Percentiles rank a stretch among this genome's conserved stretches.
These are phyloP conservation scores for Gallinago undulata DNA, from an alignment of 2,113 vertebrate genomes.

Conservation along the genomic window DNA sequence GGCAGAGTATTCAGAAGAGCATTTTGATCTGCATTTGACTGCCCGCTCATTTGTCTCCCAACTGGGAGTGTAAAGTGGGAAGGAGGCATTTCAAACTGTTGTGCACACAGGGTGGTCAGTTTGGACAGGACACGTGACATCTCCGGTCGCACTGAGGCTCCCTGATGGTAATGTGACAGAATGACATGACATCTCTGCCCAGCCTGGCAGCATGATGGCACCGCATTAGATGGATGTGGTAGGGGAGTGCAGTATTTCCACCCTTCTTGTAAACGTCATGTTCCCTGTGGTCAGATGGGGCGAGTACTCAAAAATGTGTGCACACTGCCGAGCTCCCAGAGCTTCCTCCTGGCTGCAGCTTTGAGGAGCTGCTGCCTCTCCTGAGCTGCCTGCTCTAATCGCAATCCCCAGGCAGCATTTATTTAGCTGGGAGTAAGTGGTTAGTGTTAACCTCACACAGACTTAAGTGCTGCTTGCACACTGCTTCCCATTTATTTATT, in stretches of 20 bases:
- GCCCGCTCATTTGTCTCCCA: background rate
- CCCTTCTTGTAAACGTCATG: background rate
- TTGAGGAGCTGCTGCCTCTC: background rate
- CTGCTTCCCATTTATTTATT: conserved; percentile 36
- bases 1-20: background rate
- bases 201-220: background rate
- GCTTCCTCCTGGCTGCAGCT: background rate
- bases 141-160: background rate
- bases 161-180: background rate
- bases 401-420: background rate
- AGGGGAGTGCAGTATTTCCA: background rate
- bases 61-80: background rate
- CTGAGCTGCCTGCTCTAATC: conserved; percentile 32
- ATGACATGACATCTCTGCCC: background rate
- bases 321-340: background rate
- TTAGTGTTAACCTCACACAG: conserved; percentile 36
- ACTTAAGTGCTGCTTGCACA: background rate
- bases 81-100: conserved; percentile 1
- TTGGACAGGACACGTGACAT: background rate
- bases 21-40: conserved; percentile 1
- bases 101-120: background rate
- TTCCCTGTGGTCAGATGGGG: background rate
- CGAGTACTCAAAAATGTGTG: background rate
- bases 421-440: conserved; percentile 23
- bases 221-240: background rate